These are phyloP conservation scores for Conus betulinus DNA, from an alignment of 1,140 invertebrate species.

Conservation along the genomic window DNA sequence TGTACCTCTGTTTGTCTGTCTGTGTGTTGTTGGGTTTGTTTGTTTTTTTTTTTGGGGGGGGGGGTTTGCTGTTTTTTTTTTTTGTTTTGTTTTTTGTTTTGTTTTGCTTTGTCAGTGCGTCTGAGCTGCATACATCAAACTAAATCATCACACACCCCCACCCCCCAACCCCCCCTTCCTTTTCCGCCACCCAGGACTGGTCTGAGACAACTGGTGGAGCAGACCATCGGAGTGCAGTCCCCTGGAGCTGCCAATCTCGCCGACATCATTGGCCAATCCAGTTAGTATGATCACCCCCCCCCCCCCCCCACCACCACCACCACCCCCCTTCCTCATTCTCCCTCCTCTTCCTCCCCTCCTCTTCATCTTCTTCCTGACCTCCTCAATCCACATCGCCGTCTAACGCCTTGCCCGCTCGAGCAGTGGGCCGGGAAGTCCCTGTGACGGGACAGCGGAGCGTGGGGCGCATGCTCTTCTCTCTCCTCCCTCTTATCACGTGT, in stretches of 20 bases:
- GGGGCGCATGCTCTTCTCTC: neutral
- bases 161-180: neutral
- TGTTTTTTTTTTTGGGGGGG: no score
- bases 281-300: constrained; percentile 34
- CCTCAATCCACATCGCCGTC: neutral
- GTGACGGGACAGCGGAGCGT: neutral
- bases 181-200: constrained; percentile 9
- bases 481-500: no score
- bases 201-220: constrained; percentile 32
- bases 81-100: no score
- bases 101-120: neutral
- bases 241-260: constrained; percentile 21
- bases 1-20: no score
- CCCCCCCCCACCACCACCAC: neutral
- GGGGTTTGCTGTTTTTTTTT: no score
- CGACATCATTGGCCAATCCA: constrained; percentile 37
- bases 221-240: constrained; percentile 23
- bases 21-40: no score
- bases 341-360: neutral
- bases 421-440: neutral
- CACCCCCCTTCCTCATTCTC: neutral
- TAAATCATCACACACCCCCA: neutral
- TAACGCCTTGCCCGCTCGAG: neutral
- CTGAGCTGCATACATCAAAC: neutral
- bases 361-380: neutral